A percentile compares a stretch with the other conserved stretches of the same genome.
These are phyloP conservation scores for Phenganax marumi DNA, from an alignment of 92 coral and sea anemone species.

Conservation along the genomic window DNA sequence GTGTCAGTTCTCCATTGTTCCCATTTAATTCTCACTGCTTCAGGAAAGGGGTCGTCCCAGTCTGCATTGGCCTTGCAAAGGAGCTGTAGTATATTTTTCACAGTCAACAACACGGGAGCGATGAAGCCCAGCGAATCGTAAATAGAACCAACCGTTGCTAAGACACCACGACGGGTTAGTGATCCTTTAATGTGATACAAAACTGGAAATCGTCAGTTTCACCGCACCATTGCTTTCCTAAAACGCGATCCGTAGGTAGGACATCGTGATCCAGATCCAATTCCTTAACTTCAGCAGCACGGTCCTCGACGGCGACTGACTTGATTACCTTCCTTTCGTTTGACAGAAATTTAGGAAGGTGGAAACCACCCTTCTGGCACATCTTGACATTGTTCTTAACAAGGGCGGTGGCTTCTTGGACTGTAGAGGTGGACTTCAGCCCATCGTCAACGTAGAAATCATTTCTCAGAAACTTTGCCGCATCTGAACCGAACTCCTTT, in stretches of 20 bases:
- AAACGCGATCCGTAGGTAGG: slow-evolving; percentile 4
- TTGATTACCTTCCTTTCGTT: background rate
- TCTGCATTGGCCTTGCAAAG: background rate
- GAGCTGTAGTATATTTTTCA: too few relatives aligned
- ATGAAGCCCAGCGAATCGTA: too few relatives aligned
- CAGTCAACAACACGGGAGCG: too few relatives aligned
- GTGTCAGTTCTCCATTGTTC: slow-evolving; percentile 32
- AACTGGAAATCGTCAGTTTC: slow-evolving; percentile 5
- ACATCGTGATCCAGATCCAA: slow-evolving; percentile 18
- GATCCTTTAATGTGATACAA: background rate
- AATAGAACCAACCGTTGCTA: too few relatives aligned
- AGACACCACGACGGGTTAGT: slow-evolving; percentile 8
- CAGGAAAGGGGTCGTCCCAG: slow-evolving; percentile 16
- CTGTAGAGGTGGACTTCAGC: background rate
- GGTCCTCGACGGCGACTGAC: background rate
- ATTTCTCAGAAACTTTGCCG: slow-evolving; percentile 1
- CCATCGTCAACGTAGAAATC: slow-evolving; percentile 17
- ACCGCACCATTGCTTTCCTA: background rate
- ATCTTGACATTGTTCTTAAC: background rate
- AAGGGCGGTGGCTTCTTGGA: background rate
- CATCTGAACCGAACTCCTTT: slow-evolving; percentile 17
- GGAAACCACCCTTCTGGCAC: slow-evolving; percentile 8
- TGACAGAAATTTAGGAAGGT: background rate
- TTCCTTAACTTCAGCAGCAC: background rate
- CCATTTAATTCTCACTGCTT: slow-evolving; percentile 19